phyloP scores from a whole-genome alignment of 2,888 invertebrate species.

The Pheosia gnoma region DNA sequence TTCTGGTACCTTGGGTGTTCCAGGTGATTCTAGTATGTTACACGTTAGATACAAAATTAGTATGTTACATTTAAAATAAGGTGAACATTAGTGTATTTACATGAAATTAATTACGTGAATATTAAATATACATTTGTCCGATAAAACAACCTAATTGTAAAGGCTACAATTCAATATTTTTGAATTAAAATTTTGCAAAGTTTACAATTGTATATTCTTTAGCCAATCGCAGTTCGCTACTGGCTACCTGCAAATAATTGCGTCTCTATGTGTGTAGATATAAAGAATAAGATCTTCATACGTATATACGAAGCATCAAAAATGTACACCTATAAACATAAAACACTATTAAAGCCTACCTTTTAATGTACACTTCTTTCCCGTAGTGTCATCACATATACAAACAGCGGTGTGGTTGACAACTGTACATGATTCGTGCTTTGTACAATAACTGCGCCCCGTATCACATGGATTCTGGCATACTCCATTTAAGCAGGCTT shows the following conservation, averaged over 20 bases:
- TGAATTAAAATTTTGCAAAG: no score
- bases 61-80: constrained; percentile 55
- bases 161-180: not conserved
- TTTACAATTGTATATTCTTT: no score
- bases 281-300: not conserved
- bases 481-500: constrained; percentile 85
- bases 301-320: not conserved
- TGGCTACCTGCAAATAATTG: no score
- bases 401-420: constrained; percentile 86
- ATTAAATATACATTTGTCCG: constrained; percentile 70
- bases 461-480: constrained; percentile 86
- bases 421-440: constrained; percentile 85
- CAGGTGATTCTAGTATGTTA: constrained; percentile 87
- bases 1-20: constrained; percentile 88
- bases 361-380: constrained; percentile 83
- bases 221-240: no score
- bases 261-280: not conserved
- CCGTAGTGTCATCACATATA: constrained; percentile 85
- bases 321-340: not conserved
- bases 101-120: constrained; percentile 29
- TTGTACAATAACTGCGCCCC: constrained; percentile 80
- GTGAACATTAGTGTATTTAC: constrained; percentile 54
- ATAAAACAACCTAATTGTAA: constrained; percentile 60
- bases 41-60: constrained; percentile 69
- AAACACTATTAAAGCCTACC: constrained; percentile 79